These are phyloP conservation scores for Drosophila oshimai DNA, from an alignment of 1,140 invertebrate species.

Conservation along the genomic window DNA sequence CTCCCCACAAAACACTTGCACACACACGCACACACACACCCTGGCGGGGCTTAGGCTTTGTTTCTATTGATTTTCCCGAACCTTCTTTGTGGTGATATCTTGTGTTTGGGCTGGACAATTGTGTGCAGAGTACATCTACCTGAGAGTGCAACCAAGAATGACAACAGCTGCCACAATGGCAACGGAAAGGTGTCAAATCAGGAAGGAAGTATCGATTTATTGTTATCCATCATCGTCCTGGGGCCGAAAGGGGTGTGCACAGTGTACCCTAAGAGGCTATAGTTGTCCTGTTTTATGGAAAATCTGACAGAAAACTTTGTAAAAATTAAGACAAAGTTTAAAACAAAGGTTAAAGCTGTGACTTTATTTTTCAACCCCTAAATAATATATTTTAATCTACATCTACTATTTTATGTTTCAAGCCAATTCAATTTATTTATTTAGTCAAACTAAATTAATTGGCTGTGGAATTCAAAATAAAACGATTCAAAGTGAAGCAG, in stretches of 20 bases:
- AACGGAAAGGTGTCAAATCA: slow-evolving; percentile 29
- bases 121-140: slow-evolving; percentile 24
- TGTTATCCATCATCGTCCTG: background rate
- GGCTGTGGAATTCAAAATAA: background rate
- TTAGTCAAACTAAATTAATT: background rate
- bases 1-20: slow-evolving; percentile 11
- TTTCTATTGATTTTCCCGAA: slow-evolving; percentile 66
- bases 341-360: too few species aligned
- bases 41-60: slow-evolving; percentile 45
- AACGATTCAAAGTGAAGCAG: background rate
- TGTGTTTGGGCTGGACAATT: slow-evolving; percentile 1
- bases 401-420: too few species aligned
- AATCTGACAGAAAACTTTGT: too few species aligned
- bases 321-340: too few species aligned
- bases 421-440: too few species aligned
- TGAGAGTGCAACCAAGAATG: slow-evolving; percentile 18
- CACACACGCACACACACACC: slow-evolving; percentile 12
- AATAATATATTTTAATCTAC: too few species aligned
- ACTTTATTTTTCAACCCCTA: too few species aligned
- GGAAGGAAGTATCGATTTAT: slow-evolving; percentile 45
- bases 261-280: too few species aligned
- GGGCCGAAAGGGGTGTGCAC: background rate
- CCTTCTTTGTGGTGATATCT: slow-evolving; percentile 3
- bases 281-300: too few species aligned
- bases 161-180: slow-evolving; percentile 13